Evolutionary conservation across 2,797 vertebrate species (phyloP).

Genomic region (Galago senegalensis): DNA sequence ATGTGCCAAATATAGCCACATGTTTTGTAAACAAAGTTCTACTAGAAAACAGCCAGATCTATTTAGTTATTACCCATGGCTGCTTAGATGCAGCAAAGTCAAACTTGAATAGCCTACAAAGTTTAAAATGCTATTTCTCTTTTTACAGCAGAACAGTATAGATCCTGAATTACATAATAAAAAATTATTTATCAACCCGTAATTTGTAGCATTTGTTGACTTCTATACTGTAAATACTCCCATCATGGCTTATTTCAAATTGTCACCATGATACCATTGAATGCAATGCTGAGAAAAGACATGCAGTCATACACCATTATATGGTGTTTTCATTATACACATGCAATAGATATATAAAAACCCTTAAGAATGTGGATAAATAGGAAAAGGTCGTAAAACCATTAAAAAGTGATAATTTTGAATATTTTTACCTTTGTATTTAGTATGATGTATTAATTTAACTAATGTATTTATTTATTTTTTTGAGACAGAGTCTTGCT

Average conservation of each 20-base stretch:
- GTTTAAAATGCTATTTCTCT: neutral
- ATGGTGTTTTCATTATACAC: neutral
- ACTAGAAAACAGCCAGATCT: neutral
- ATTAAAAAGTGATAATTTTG: neutral
- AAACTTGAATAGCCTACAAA: neutral
- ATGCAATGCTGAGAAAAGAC: neutral
- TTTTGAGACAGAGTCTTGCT: too few relatives aligned
- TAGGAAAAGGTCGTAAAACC: neutral
- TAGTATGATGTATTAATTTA: neutral
- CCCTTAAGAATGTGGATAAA: neutral
- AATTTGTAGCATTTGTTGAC: too few relatives aligned
- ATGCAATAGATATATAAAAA: neutral
- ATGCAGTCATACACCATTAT: neutral
- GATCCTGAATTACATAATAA: neutral
- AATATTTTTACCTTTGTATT: neutral
- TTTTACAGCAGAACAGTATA: neutral
- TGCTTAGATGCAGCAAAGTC: neutral
- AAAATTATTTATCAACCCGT: neutral
- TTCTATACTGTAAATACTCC: neutral
- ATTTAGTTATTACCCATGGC: neutral
- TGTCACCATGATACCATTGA: neutral
- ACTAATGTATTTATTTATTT: too few relatives aligned
- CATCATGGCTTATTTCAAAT: neutral
- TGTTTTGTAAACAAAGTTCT: neutral
- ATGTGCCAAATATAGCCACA: neutral